Evolutionary conservation across 2,797 vertebrate species (phyloP).

Genomic region (Helostoma temminkii): DNA sequence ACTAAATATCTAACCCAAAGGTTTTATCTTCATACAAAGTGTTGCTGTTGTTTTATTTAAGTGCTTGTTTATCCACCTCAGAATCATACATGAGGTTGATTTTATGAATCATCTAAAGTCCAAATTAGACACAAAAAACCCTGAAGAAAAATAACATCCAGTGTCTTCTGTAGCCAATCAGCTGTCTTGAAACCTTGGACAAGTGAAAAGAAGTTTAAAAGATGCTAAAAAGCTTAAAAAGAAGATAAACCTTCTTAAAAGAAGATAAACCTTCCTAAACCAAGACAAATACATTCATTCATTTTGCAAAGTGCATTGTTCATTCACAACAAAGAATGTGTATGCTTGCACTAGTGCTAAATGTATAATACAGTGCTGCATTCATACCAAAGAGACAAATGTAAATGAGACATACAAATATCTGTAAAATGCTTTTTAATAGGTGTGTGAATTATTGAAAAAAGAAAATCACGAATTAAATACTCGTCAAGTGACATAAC

Average conservation of each 20-base stretch:
- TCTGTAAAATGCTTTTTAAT: slow-evolving; percentile 78
- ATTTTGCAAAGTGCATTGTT: not conserved
- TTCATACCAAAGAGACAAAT: slow-evolving; percentile 25
- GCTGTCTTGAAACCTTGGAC: not conserved
- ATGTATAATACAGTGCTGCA: not conserved
- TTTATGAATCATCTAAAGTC: no score
- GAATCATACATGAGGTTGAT: no score
- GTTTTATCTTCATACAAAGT: no score
- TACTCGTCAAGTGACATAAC: slow-evolving; percentile 50
- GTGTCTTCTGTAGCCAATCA: not conserved
- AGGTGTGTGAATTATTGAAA: slow-evolving; percentile 60
- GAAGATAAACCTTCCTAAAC: not conserved
- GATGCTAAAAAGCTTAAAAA: not conserved
- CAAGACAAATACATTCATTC: not conserved
- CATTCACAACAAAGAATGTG: not conserved
- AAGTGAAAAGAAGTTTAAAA: not conserved
- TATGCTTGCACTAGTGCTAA: not conserved
- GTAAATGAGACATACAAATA: slow-evolving; percentile 20
- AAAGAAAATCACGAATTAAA: slow-evolving; percentile 48
- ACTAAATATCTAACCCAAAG: no score
- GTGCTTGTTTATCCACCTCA: no score
- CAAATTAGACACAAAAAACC: no score
- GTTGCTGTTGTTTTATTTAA: no score
- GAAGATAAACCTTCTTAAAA: no score
- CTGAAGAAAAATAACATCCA: not conserved